phyloP scores from a whole-genome alignment of 2,888 invertebrate genomes.

The Glaucopsyche alexis region DNA sequence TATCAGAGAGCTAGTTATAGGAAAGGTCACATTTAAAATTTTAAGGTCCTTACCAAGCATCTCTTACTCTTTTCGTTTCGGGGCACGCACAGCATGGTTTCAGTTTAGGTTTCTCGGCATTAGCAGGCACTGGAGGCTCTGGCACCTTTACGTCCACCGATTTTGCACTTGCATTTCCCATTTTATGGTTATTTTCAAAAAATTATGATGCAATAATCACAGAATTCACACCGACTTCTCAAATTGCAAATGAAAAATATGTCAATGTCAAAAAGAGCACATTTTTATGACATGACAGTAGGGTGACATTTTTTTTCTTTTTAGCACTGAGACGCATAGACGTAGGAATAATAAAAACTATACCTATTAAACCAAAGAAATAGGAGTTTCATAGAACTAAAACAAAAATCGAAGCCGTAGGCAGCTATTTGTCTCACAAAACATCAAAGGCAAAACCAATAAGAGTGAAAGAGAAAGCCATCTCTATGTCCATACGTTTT shows the following conservation, averaged over 20 bases:
- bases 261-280: conserved; percentile 2
- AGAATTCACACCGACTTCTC: background rate
- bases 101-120: conserved; percentile 85
- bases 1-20: too few relatives aligned
- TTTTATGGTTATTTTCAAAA: conserved; percentile 43
- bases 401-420: too few relatives aligned
- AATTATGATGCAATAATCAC: conserved; percentile 35
- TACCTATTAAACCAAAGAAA: too few relatives aligned
- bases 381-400: too few relatives aligned
- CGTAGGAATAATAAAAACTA: too few relatives aligned
- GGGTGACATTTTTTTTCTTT: background rate
- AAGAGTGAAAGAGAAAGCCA: too few relatives aligned
- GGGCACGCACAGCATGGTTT: conserved; percentile 99
- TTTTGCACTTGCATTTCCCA: conserved; percentile 73
- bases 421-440: too few relatives aligned
- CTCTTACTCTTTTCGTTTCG: conserved; percentile 94
- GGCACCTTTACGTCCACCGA: conserved; percentile 60
- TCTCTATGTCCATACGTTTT: too few relatives aligned
- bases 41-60: conserved; percentile 89
- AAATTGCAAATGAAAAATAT: background rate
- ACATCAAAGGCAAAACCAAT: too few relatives aligned
- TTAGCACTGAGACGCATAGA: too few relatives aligned
- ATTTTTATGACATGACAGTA: background rate
- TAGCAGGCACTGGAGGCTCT: conserved; percentile 54
- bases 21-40: background rate